Base-by-base conservation (phyloP, 2,888 invertebrate species). In the Cerastis rubricosa region DNA sequence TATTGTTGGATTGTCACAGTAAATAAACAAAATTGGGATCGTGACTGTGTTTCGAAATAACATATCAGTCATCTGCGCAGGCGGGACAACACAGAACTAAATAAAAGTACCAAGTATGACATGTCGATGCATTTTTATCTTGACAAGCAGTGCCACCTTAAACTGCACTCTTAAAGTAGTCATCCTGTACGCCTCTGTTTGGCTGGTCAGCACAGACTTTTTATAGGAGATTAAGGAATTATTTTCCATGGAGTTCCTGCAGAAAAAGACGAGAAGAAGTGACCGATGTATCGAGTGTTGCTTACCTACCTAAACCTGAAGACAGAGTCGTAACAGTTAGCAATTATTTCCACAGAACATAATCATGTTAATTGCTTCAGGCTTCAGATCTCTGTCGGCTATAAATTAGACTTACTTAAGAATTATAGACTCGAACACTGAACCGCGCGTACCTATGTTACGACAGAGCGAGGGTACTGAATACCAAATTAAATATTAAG, bases 331-430 rank as follows among this genome's bases (percentile, higher is more conserved):
- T 69, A 57, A 70, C 65, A 45, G 65, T 49, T 45, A 49, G 45
- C 66, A 80, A 74, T 84, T 86, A 84, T 84, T 87, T 86, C 57
- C 61, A 69, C 61, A 71, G 29, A 71, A 74, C 61, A 63, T 79
- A 73, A 75, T 83, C 29, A 78, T 69, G 63, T 68, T 80, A 80
- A 86, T 83, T 79, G 63, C 64, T 29, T n/a, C 14, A 12, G 45
- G 61, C 70, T 75, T 63, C 71, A 64, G 61, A 59, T 64, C 74
- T 19, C 65, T 25, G 59, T 63, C 22, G 61, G 29, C 78, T 71
- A 78, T 85, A 87, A 87, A 85, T 87, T 80, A 80, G 74, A 49
- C 70, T 69, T 76, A 80, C 76, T 72, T 74, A 57, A 76, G 74
- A 86, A 83, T 85, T 78, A 86, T 74, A 85, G 83, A 72, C 59